Base-by-base conservation (phyloP, 2,113 vertebrate genomes). In the Hemibagrus wyckioides region DNA sequence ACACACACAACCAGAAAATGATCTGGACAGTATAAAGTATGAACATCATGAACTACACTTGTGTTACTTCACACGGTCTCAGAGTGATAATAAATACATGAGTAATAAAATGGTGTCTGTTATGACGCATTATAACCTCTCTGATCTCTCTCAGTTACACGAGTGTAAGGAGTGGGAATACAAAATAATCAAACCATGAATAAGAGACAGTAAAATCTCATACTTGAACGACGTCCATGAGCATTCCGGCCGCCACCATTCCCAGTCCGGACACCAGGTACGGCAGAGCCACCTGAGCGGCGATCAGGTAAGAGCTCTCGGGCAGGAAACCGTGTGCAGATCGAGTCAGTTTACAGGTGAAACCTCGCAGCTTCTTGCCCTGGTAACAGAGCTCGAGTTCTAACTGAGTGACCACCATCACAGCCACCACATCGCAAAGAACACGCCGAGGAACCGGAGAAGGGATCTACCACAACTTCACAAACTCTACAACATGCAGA, bases 181-280 rank as follows among this genome's bases (percentile, higher is more conserved):
- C 21, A 10, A 28, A 23, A 11, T 8, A 10, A 73, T 73, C 33
- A 1, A 25, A 75, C 13, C 39, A 0, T 75, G 10, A 44, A 44
- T 11, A 67, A 80, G 21, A 63, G 39, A 79, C 13, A 36, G 5
- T 17, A 73, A 84, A 15, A 41, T 13, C 82, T 57, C 96, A 63
- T 96, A 99, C 97, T 96, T 97, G 97, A 91, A 98, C 91, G 17
- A 92, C 82, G 90, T 97, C 95, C 96, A 98, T 97, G 90, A 98
- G 89, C 90, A 99, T 94, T 21, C 97, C 97, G 8, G 97, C 96
- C 0, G 91, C 93, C 88, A 98, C 95, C 97, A 97, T 94, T 76
- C 97, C 97, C 50, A 97, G 91, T 14, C 97, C 97, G 0, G 96
- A 96, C 85, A 99, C 92, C 90, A 98, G 95, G 90, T 94, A 94